A percentile compares a stretch with the other conserved stretches of the same genome.
These are phyloP conservation scores for Thamnophis sirtalis DNA, from an alignment of 2,113 vertebrate genomes.

Conservation along the genomic window DNA sequence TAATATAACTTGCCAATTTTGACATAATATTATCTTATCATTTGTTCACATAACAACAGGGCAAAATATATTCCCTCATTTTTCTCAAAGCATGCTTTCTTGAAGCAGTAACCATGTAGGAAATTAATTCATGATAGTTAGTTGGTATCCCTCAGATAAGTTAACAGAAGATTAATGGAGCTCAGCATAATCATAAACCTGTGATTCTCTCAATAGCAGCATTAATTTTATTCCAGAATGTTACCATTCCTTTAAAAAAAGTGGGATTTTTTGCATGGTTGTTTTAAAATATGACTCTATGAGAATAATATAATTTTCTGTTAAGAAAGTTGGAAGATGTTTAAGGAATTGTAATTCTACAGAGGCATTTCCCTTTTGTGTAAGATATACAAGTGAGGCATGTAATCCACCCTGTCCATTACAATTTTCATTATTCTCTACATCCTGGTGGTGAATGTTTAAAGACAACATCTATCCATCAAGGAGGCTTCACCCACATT, in stretches of 20 bases:
- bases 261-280: not conserved
- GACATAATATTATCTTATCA: not conserved
- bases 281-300: not conserved
- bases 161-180: conserved; percentile 22
- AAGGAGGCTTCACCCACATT: not conserved
- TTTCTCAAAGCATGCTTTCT: not conserved
- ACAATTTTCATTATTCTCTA: not conserved
- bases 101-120: conserved; percentile 13
- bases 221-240: conserved; percentile 1
- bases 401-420: not conserved
- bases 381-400: not conserved
- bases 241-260: not conserved
- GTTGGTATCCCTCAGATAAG: not conserved
- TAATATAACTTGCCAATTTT: not conserved
- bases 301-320: not conserved
- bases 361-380: not conserved
- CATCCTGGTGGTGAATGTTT: not conserved
- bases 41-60: not conserved
- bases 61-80: not conserved
- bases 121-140: conserved; percentile 12
- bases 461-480: not conserved
- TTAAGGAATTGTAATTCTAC: not conserved
- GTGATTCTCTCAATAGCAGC: not conserved
- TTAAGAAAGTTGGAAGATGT: not conserved
- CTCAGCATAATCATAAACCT: not conserved